Percentiles rank a stretch among this genome's conserved stretches.
Evolutionary conservation across 2,888 invertebrate genomes (phyloP).

Genomic region (Petrolisthes manimaculis): DNA sequence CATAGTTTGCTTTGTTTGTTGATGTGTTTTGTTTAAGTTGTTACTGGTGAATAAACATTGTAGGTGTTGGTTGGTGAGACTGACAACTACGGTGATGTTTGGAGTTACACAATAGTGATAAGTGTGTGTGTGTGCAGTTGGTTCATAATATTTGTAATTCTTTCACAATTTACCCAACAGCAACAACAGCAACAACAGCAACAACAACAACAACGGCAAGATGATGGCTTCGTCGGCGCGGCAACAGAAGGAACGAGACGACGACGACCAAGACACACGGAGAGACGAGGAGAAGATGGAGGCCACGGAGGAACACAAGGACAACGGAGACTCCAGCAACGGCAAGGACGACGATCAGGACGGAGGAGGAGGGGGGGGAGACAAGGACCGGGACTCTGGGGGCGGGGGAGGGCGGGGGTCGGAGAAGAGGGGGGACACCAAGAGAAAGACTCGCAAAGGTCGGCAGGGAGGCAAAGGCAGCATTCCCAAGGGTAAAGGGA

Average conservation of each 20-base stretch:
- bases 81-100: too few relatives aligned
- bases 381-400: constrained; percentile 45
- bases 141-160: too few relatives aligned
- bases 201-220: background rate
- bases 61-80: too few relatives aligned
- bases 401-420: constrained; percentile 39
- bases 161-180: too few relatives aligned
- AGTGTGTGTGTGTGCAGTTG: too few relatives aligned
- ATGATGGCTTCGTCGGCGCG: background rate
- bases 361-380: constrained; percentile 16
- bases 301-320: constrained; percentile 43
- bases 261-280: constrained; percentile 30
- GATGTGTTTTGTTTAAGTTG: too few relatives aligned
- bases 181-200: background rate
- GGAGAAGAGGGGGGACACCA: constrained; percentile 58
- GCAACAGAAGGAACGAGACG: constrained; percentile 10
- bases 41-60: too few relatives aligned
- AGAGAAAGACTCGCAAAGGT: constrained; percentile 60
- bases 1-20: too few relatives aligned
- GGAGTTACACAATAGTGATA: too few relatives aligned
- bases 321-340: constrained; percentile 51
- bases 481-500: constrained; percentile 65
- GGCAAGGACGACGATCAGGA: constrained; percentile 59
- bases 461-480: constrained; percentile 59
- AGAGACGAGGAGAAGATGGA: constrained; percentile 47